phyloP scores from a whole-genome alignment of 2,888 invertebrate genomes.

The Phymatocera aterrima region DNA sequence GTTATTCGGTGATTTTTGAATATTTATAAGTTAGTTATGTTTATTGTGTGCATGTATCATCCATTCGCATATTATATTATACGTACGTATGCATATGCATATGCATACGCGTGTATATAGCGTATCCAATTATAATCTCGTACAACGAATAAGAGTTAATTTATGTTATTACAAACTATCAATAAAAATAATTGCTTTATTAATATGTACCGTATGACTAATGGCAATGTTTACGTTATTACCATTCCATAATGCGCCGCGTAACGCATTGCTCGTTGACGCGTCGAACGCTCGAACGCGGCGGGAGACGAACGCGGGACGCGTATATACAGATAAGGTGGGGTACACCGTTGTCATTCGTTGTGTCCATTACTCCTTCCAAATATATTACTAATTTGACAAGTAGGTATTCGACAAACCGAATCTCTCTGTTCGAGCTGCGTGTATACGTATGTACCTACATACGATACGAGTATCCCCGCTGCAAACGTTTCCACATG shows the following conservation, averaged over 20 bases:
- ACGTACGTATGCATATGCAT: neutral
- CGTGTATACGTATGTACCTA: no score
- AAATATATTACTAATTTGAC: no score
- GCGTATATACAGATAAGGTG: neutral
- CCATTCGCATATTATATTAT: no score
- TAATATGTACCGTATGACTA: slow-evolving; percentile 56
- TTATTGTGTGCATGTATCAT: no score
- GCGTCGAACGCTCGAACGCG: slow-evolving; percentile 45
- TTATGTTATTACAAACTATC: slow-evolving; percentile 62
- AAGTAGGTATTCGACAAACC: no score
- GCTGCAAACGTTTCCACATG: no score
- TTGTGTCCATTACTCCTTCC: no score
- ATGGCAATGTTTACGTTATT: slow-evolving; percentile 59
- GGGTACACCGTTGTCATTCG: no score
- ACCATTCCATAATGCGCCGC: no score
- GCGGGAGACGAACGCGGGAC: slow-evolving; percentile 16
- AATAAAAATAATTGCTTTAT: slow-evolving; percentile 66
- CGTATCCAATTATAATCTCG: neutral
- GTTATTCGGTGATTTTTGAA: slow-evolving; percentile 54
- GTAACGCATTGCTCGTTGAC: slow-evolving; percentile 58
- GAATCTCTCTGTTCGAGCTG: no score
- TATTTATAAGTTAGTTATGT: slow-evolving; percentile 67
- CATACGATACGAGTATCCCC: no score
- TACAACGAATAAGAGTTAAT: slow-evolving; percentile 52
- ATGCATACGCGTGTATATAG: neutral